Conservation (phyloP, 2,113 vertebrate genomes). For the Podilymbus podiceps region DNA sequence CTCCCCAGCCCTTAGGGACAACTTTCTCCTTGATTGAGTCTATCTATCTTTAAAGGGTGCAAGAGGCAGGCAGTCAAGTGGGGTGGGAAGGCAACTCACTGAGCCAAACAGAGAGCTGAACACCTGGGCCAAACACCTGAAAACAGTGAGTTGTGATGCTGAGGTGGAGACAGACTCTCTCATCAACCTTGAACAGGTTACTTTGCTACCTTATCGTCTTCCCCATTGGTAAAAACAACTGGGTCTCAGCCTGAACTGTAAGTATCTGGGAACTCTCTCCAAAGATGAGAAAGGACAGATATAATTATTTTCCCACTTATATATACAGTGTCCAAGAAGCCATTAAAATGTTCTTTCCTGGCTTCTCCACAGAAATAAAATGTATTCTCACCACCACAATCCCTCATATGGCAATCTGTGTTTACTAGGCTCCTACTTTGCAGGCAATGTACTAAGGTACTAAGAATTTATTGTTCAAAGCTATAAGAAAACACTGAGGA, state of each 20-base stretch:
- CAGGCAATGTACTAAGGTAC: not conserved
- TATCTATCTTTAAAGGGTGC: not conserved
- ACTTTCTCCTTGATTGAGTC: not conserved
- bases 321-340: rapidly evolving
- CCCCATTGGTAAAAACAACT: not conserved
- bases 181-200: not conserved
- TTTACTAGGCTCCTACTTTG: not conserved
- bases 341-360: not conserved
- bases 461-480: not conserved
- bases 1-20: not conserved
- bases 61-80: not conserved
- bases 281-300: not conserved
- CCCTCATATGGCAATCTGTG: not conserved
- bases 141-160: not conserved
- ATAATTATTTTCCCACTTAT: not conserved
- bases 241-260: not conserved
- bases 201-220: not conserved
- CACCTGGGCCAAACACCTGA: too few relatives aligned
- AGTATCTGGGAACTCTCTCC: not conserved
- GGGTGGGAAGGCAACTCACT: not conserved
- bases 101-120: not conserved
- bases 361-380: not conserved
- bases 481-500: not conserved
- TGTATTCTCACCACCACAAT: not conserved
- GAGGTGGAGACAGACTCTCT: not conserved